These are phyloP conservation scores for Trachythela sp. DNA, from an alignment of 64 coral and sea anemone genomes.

Conservation along the genomic window DNA sequence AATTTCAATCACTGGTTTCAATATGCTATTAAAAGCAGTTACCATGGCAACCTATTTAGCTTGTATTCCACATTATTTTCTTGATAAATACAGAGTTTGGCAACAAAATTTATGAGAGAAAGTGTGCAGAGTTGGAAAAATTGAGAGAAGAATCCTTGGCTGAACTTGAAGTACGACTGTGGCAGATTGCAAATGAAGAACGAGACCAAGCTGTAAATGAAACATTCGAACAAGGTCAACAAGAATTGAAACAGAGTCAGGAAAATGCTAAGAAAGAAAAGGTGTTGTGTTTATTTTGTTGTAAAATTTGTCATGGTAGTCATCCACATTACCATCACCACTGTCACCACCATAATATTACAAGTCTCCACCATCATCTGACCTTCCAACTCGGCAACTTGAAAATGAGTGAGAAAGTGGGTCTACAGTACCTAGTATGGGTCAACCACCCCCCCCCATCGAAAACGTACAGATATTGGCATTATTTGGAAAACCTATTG, in stretches of 20 bases:
- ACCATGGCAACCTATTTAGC: neutral
- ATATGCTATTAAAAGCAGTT: too few relatives aligned
- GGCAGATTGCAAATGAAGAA: constrained; percentile 55
- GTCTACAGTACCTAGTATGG: too few relatives aligned
- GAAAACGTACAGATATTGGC: too few relatives aligned
- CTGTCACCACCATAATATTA: too few relatives aligned
- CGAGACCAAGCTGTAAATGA: constrained; percentile 80
- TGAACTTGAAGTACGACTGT: constrained; percentile 60
- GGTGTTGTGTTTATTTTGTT: constrained; percentile 47
- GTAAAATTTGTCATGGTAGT: too few relatives aligned
- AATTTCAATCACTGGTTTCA: neutral
- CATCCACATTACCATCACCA: neutral
- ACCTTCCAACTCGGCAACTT: too few relatives aligned
- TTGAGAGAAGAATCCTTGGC: constrained; percentile 47
- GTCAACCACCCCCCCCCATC: too few relatives aligned
- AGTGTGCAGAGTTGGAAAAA: constrained; percentile 54
- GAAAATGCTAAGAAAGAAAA: constrained; percentile 82
- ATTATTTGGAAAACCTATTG: too few relatives aligned
- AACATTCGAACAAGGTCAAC: constrained; percentile 60
- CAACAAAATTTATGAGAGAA: constrained; percentile 79
- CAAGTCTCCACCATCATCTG: too few relatives aligned
- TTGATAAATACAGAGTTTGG: constrained; percentile 60
- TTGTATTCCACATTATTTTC: neutral
- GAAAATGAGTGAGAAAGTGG: too few relatives aligned
- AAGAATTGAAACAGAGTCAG: constrained; percentile 72